Evolutionary conservation across 2,888 invertebrate genomes (phyloP), one percentile per base, ranked within the genome.

Genomic region (Chrysotoxum bicinctum): DNA sequence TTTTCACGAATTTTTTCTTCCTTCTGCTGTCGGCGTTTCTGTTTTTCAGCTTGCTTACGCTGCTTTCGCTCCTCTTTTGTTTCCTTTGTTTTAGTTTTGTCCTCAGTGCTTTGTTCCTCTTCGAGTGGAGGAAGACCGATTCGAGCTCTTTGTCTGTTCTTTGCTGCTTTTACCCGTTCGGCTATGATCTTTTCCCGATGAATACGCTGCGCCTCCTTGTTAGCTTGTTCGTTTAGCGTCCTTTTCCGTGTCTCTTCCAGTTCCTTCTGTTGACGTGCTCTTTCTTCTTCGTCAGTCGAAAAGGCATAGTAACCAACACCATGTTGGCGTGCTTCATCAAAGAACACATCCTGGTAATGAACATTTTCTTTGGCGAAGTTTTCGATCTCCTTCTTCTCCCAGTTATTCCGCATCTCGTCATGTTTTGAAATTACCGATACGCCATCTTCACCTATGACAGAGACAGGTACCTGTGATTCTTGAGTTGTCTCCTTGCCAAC

Each of bases 261-360:
- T 88, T 95, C 95, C 66, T 95, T 95, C 93, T 98, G 96, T 91
- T 99, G 98, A 88, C 95, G 94, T 1, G 93, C 93, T 87, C 98
- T 94, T 89, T 95, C 94, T 2, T 93, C 93, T 88, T 97, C 97
- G 88, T 98, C 96, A 54, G 96, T 96, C 14, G 98, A 97, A 91
- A 99, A 98, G 23, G 95, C 94, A 92, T 96, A 98, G 92, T 97
- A 99, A 6, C 97, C 97, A 19, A 97, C 97, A 89, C 98, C 99
- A 90, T 98, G 98, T 12, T 95, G 94, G 83, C 98, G 94, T 0
- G 98, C 97, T 94, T 99, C 98, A 91, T 97, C 96, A 91, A 96
- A 98, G 75, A 97, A 93, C 68, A 99, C 93, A 93, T 98, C 98
- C 92, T 98, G 97, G 90, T 99, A 99, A 92, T 98, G 98, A 66